phyloP scores from a whole-genome alignment of 2,797 vertebrate species.

The Pseudomugil tenellus region DNA sequence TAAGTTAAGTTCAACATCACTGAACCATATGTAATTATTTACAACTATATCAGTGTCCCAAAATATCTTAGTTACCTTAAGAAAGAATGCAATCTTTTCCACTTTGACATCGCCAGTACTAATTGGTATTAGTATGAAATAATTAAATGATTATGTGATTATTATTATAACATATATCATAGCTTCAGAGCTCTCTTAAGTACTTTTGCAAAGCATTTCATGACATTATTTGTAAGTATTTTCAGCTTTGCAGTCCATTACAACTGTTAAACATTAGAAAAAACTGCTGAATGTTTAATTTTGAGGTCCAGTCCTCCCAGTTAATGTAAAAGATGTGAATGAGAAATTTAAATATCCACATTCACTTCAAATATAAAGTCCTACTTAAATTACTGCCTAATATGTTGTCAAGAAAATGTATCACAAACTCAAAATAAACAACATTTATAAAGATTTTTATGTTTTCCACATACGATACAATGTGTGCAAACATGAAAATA shows the following conservation, averaged over 20 bases:
- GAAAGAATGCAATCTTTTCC: background rate
- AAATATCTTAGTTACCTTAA: background rate
- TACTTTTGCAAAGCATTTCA: background rate
- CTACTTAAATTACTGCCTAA: background rate
- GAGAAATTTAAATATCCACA: background rate
- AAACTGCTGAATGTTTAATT: background rate
- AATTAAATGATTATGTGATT: too few relatives aligned
- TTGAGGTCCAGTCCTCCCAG: background rate
- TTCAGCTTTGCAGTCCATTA: background rate
- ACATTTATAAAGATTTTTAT: background rate
- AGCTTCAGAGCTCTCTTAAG: background rate
- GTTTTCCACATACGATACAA: background rate
- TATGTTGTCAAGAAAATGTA: background rate
- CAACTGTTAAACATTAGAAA: background rate
- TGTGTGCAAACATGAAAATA: background rate
- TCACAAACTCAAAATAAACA: background rate
- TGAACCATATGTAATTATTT: background rate
- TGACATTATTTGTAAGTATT: background rate
- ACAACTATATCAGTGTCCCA: background rate
- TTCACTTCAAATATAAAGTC: background rate
- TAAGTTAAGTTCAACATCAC: background rate
- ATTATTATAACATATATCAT: background rate
- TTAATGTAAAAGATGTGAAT: background rate
- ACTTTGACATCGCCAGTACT: too few relatives aligned
- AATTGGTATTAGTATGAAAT: background rate